These are phyloP conservation scores for Pecten maximus DNA, from an alignment of 2,888 invertebrate genomes.

Conservation along the genomic window DNA sequence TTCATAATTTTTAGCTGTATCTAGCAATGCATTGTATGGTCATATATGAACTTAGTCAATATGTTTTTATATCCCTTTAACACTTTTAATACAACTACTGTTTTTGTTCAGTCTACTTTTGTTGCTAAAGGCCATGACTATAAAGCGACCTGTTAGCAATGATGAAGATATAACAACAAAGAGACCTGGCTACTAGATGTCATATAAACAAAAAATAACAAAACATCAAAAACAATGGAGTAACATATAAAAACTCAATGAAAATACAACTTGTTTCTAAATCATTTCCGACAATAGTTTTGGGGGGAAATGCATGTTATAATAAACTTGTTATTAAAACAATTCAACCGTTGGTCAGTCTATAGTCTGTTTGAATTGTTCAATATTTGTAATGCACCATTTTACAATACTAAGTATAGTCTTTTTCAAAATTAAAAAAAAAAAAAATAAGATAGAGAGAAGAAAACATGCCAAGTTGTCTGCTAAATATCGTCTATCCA, in stretches of 20 bases:
- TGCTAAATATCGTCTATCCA: background rate
- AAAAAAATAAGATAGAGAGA: too few species aligned
- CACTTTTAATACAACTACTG: background rate
- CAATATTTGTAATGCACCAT: slow-evolving; percentile 24
- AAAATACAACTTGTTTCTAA: background rate
- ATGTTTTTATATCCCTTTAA: background rate
- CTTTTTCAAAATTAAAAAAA: background rate
- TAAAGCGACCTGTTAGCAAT: background rate
- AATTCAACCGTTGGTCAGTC: slow-evolving; percentile 2
- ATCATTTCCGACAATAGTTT: background rate
- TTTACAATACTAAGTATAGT: slow-evolving; percentile 20
- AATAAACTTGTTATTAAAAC: background rate
- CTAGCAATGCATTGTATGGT: background rate
- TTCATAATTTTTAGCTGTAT: background rate
- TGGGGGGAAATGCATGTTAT: background rate
- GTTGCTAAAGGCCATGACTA: background rate
- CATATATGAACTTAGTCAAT: background rate
- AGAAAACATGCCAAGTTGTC: background rate
- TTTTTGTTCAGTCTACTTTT: background rate
- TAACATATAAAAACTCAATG: slow-evolving; percentile 13
- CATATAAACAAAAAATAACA: background rate
- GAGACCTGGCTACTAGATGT: background rate
- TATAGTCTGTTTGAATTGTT: background rate
- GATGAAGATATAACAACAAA: background rate
- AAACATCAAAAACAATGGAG: slow-evolving; percentile 14